phyloP scores from a whole-genome alignment of 2,888 invertebrate species.

The Caenorhabditis sp. region DNA sequence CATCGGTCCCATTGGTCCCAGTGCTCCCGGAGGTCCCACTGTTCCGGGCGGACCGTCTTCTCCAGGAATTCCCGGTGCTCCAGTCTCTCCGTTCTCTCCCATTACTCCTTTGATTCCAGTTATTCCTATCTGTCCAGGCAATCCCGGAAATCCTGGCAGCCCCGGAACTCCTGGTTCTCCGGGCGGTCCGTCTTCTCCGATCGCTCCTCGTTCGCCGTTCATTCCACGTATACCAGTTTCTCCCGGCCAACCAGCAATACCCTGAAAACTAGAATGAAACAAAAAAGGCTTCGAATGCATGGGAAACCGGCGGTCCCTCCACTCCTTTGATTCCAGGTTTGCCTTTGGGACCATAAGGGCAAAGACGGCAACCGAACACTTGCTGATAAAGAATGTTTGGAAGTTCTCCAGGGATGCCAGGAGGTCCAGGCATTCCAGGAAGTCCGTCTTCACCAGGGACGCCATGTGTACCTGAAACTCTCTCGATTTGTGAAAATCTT shows the following conservation, averaged over 20 bases:
- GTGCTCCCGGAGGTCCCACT: slow-evolving; percentile 33
- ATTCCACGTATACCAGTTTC: slow-evolving; percentile 49
- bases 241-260: slow-evolving; percentile 50
- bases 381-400: slow-evolving; percentile 49
- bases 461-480: slow-evolving; percentile 29
- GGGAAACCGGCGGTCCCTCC: slow-evolving; percentile 43
- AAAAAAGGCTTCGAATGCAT: no score
- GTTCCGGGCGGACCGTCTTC: slow-evolving; percentile 44
- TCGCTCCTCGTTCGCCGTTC: slow-evolving; percentile 47
- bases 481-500: neutral
- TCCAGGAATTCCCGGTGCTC: slow-evolving; percentile 47
- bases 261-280: slow-evolving; percentile 4
- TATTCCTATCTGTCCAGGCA: slow-evolving; percentile 47
- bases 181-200: slow-evolving; percentile 47
- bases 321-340: slow-evolving; percentile 45
- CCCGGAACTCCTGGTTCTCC: slow-evolving; percentile 52
- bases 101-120: slow-evolving; percentile 52
- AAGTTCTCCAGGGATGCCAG: slow-evolving; percentile 54
- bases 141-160: slow-evolving; percentile 43
- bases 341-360: slow-evolving; percentile 67
- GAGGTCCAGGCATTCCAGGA: slow-evolving; percentile 49
- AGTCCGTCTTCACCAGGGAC: slow-evolving; percentile 42
- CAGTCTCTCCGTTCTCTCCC: slow-evolving; percentile 49
- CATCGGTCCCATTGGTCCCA: slow-evolving; percentile 26
- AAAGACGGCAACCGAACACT: slow-evolving; percentile 60